Percentiles rank a stretch among this genome's conserved stretches.
Conservation (phyloP, 1,140 invertebrate genomes). For the Branchinecta lindahli region DNA sequence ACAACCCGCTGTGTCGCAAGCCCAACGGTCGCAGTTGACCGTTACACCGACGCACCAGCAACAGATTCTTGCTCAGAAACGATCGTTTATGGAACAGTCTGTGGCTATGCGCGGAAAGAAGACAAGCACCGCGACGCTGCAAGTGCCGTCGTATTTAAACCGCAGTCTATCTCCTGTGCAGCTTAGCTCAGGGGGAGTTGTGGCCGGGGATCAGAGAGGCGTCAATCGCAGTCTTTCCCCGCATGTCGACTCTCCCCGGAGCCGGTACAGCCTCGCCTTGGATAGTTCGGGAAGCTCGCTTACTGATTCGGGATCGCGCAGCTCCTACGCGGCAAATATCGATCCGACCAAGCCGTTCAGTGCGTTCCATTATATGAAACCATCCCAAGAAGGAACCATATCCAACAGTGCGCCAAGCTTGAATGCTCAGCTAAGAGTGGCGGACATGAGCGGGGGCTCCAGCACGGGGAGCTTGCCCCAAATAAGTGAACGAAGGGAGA, state of each 20-base stretch:
- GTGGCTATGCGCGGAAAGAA: neutral
- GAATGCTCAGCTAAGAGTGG: neutral
- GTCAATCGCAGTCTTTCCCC: neutral
- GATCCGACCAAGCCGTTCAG: neutral
- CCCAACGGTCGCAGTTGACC: neutral
- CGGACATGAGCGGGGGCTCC: neutral
- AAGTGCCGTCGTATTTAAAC: neutral
- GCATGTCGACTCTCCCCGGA: neutral
- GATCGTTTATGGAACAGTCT: neutral
- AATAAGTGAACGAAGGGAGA: conserved; percentile 11
- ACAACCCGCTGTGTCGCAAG: neutral
- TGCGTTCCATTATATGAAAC: conserved; percentile 4
- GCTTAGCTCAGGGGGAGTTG: neutral
- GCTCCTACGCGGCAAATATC: neutral
- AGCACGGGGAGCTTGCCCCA: conserved; percentile 14
- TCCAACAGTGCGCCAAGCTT: neutral
- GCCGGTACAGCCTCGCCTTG: neutral
- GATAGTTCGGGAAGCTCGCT: neutral
- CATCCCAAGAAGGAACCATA: neutral
- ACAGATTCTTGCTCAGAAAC: neutral
- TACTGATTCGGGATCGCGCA: neutral
- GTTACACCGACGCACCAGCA: neutral
- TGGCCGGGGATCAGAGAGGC: neutral
- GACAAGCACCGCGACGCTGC: neutral
- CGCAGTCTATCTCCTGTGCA: neutral